A percentile compares a stretch with the other conserved stretches of the same genome.
These are phyloP conservation scores for Mastigias papua DNA, from an alignment of 30 jellyfish, hydroid and myxozoan species.

Conservation along the genomic window DNA sequence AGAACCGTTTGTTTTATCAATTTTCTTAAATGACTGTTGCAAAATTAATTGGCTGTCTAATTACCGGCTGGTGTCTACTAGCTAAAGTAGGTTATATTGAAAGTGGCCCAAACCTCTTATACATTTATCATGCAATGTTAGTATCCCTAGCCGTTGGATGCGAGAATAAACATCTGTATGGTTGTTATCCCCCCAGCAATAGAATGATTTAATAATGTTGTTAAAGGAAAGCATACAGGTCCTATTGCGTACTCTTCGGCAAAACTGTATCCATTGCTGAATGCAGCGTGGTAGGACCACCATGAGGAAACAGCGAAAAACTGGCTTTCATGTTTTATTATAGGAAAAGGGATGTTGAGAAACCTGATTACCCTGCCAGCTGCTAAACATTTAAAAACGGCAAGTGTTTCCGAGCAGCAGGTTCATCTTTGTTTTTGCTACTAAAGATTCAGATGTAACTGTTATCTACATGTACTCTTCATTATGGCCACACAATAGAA, in stretches of 20 bases:
- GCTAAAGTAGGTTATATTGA: too few species aligned
- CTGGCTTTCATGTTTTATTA: background rate
- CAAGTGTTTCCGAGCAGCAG: constrained; percentile 18
- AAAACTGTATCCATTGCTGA: background rate
- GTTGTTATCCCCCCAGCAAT: too few species aligned
- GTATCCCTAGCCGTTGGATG: too few species aligned
- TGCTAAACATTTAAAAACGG: constrained; percentile 10
- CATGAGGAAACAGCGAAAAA: constrained; percentile 2
- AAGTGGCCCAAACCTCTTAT: too few species aligned
- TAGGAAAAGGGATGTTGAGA: constrained; percentile 7
- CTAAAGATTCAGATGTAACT: background rate
- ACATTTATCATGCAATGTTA: too few species aligned
- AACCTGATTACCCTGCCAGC: background rate
- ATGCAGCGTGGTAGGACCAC: background rate
- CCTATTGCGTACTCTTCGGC: background rate
- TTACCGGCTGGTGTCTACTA: too few species aligned
- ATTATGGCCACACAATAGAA: background rate
- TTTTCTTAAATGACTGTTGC: too few species aligned
- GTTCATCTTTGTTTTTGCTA: background rate
- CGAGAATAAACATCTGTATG: too few species aligned
- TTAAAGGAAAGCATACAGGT: too few species aligned
- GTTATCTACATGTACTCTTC: background rate
- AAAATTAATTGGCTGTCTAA: too few species aligned
- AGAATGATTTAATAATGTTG: too few species aligned
- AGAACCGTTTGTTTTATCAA: too few species aligned